Percentiles rank a stretch among this genome's conserved stretches.
Conservation (phyloP, 2,113 vertebrate species). For the Colinus virginianus region DNA sequence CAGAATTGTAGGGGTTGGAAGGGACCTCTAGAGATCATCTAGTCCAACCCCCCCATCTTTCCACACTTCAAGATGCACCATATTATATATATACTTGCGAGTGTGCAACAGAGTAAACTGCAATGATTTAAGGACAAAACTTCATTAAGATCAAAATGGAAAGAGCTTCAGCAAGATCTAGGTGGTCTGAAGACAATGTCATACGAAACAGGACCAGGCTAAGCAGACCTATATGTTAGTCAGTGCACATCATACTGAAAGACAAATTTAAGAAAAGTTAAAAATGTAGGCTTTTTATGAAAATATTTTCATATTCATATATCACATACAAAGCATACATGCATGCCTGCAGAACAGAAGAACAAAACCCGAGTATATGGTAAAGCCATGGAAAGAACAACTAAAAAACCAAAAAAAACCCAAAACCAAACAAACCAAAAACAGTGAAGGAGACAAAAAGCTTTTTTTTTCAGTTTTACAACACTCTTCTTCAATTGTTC, state of each 20-base stretch:
- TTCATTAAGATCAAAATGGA: neutral
- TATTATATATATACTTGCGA: neutral
- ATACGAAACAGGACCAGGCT: neutral
- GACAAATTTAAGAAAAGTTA: neutral
- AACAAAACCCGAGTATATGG: neutral
- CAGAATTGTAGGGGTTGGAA: neutral
- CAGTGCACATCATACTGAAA: neutral
- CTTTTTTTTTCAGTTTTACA: neutral
- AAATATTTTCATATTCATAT: neutral
- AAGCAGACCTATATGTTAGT: neutral
- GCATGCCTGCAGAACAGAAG: neutral
- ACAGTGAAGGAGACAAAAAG: neutral
- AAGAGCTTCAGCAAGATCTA: neutral
- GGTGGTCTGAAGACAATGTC: neutral
- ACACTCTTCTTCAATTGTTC: neutral
- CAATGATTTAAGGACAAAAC: neutral
- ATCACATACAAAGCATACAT: rapidly evolving
- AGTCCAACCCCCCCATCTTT: too few species aligned
- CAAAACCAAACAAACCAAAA: neutral
- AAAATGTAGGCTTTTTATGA: neutral
- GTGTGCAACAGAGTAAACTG: neutral
- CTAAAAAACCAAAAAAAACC: neutral
- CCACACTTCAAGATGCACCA: neutral
- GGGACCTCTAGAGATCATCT: too few species aligned
- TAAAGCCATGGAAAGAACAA: neutral